Evolutionary conservation across 2,888 invertebrate species (phyloP), one percentile per base, ranked within the genome.

Genomic region (Drosophila mulleri): DNA sequence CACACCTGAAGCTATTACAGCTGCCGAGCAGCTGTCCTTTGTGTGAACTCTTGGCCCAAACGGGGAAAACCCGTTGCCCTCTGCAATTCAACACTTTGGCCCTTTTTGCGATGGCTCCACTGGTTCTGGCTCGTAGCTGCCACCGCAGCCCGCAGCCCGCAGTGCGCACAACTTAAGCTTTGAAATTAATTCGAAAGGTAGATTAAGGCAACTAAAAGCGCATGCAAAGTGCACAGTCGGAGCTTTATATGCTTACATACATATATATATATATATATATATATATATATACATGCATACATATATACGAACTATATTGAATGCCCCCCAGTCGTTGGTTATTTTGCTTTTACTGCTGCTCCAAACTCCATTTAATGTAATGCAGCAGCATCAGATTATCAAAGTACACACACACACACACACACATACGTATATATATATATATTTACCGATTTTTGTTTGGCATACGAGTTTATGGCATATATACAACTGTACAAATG

Each of bases 221-320:
- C 78, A 75, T 78, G 73, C 75, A 78, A 78, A 75, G 73, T 72
- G 78, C 73, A 64, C 45, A 45, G 29, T 57, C 63, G 50, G 47
- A 67, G 57, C 9, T 9, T 9, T n/a, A 18, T 42, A 18, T n/a
- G 41, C 44, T n/a, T n/a, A 23, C 44, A 20, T 53, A 53, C 23
- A 18, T 44, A 26, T n/a, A 29, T 63, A 37, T 37, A 39, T 37
- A n/a, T 54, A 54, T 37, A 37, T 37, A 26, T 2, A 29, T 29
- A 29, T 63, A n/a, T 20, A 37, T 44, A n/a, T 44, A 53, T 44
- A 37, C 18, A 26, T 18, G 5, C 26, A 26, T 48, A 29, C 18
- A 41, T 50, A 42, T 50, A 44, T 1, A 29, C 16, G 18, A 48
- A 8, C 12, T 16, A 18, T 53, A 66, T 66, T 35, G 32, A 58